Evolutionary conservation across 2,797 vertebrate species (phyloP).

Genomic region (Karalla daura): DNA sequence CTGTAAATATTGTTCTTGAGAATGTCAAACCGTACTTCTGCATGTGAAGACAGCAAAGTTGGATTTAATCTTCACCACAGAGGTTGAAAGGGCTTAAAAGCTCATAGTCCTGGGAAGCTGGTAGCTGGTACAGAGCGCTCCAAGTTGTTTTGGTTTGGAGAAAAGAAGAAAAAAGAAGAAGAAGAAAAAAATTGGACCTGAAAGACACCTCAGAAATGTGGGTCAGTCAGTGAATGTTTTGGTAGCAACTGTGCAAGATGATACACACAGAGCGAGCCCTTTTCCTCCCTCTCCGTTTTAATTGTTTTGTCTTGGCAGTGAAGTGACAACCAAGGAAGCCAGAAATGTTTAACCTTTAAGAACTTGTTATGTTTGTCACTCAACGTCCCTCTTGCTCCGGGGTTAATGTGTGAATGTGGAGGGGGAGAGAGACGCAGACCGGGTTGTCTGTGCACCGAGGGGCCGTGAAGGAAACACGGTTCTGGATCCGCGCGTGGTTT

Average conservation of each 20-base stretch:
- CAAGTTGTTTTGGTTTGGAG: conserved; percentile 15
- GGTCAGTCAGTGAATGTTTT: conserved; percentile 69
- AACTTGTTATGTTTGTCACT: conserved; percentile 3
- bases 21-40: too few species aligned
- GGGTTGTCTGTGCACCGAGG: conserved; percentile 28
- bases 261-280: conserved; percentile 51
- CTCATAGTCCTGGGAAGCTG: conserved; percentile 7
- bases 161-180: too few species aligned
- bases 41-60: too few species aligned
- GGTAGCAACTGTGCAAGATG: conserved; percentile 51
- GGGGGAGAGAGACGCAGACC: too few species aligned
- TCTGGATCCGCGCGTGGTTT: not conserved
- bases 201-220: conserved; percentile 53
- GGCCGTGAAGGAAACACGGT: conserved; percentile 62
- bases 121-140: conserved; percentile 11
- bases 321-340: conserved; percentile 14
- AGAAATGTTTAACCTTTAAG: not conserved
- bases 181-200: not conserved
- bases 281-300: not conserved
- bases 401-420: too few species aligned
- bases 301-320: not conserved
- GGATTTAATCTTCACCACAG: too few species aligned
- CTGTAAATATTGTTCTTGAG: too few species aligned
- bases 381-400: not conserved
- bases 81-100: conserved; percentile 48